Base-by-base conservation (phyloP, 1,140 invertebrate genomes). In the Ganaspis sp. region DNA sequence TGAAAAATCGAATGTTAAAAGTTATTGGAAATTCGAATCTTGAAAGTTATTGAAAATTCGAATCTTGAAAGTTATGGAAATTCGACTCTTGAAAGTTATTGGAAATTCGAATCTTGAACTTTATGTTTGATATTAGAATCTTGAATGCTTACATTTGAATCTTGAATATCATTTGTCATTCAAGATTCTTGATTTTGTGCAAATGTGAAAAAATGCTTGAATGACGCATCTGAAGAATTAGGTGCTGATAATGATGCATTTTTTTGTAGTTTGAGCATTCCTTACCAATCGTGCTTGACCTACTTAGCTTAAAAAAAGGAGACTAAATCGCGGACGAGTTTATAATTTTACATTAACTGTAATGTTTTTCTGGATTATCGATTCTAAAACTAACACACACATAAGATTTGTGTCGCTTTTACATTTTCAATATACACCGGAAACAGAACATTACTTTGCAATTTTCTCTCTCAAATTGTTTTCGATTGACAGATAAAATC, bases 281-380 rank as follows among this genome's bases (percentile, higher is more conserved):
- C 58, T 64, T 64, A 29, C 58, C 26, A 64, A 34, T 34, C 21
- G 26, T 26, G 58, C 23, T 64, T 64, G 58, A 34, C 58, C 58
- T 26, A 64, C 58, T 64, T 64, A n/a, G 58, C 9, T 64, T 64
- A 64, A 64, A 64, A 64, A 64, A 64, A 64, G 23, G 58, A 64
- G 58, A 64, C 23, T 26, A 64, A 64, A 34, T n/a, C 23, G 58
- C 12, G 23, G 58, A 64, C 54, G 58, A 64, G 58, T 34, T 64
- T 34, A 64, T 11, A 64, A 64, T 64, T 64, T 64, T 64, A 64
- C 58, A 64, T 26, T 64, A 29, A 26, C 23, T 34, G 12, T n/a
- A 64, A 64, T 64, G 23, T 64, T 64, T 64, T 11, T n/a, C 58
- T 64, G 23, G 58, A 64, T 26, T 64, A 64, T 29, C 26, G 58